A percentile compares a stretch with the other conserved stretches of the same genome.
Conservation (phyloP, 2,797 vertebrate genomes). For the Iguana delicatissima region DNA sequence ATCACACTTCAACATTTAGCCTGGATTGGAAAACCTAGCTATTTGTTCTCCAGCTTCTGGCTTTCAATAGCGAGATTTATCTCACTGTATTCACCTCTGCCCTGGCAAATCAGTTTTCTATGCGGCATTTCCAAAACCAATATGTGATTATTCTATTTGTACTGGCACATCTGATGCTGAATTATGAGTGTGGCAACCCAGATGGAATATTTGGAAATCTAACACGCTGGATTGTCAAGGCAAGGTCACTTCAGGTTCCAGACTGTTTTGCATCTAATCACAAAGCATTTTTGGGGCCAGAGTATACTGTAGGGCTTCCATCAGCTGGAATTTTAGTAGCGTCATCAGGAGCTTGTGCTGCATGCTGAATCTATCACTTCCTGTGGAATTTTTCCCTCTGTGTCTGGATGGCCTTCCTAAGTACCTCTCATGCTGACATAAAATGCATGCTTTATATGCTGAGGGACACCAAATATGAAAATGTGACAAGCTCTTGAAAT, state of each 20-base stretch:
- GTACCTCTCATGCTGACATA: constrained; percentile 18
- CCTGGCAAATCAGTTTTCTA: constrained; percentile 59
- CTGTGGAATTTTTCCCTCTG: not conserved
- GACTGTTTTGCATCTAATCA: constrained; percentile 11
- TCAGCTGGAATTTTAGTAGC: constrained; percentile 31
- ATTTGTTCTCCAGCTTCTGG: constrained; percentile 25
- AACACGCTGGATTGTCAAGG: constrained; percentile 9
- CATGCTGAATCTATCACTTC: constrained; percentile 28
- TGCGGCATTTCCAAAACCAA: constrained; percentile 65
- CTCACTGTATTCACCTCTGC: constrained; percentile 45
- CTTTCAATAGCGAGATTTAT: constrained; percentile 55
- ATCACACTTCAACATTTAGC: constrained; percentile 30
- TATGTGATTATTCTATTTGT: constrained; percentile 61
- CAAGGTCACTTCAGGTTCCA: constrained; percentile 57
- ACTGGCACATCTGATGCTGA: constrained; percentile 54
- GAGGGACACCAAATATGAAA: constrained; percentile 4
- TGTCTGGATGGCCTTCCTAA: not conserved
- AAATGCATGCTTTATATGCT: not conserved
- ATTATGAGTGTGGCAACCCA: constrained; percentile 26
- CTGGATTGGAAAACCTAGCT: constrained; percentile 30
- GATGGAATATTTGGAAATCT: constrained; percentile 46
- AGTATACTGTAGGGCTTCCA: constrained; percentile 19
- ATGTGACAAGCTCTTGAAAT: constrained; percentile 24
- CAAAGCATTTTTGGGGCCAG: constrained; percentile 18
- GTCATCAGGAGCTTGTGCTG: constrained; percentile 11